phyloP scores from a whole-genome alignment of 2,888 invertebrate genomes.

The Archips crataeganus region DNA sequence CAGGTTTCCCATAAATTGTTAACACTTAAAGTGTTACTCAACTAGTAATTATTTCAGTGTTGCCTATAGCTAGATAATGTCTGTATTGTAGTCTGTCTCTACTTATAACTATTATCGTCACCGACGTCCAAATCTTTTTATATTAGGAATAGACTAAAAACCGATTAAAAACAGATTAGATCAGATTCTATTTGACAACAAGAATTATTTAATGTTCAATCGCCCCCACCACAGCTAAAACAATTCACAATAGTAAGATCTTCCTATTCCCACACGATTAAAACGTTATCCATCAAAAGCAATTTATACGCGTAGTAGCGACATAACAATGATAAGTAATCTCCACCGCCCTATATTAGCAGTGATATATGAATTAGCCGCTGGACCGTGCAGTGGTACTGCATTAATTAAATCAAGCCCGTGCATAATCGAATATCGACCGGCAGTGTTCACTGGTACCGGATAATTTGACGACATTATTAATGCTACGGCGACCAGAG shows the following conservation, averaged over 20 bases:
- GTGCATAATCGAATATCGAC: constrained; percentile 35
- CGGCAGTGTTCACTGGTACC: neutral
- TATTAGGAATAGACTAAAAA: no score
- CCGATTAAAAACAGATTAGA: no score
- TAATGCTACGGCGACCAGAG: neutral
- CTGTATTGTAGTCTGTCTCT: neutral
- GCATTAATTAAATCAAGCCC: constrained; percentile 37
- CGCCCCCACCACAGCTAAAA: no score
- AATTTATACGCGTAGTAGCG: neutral
- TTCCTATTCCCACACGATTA: no score
- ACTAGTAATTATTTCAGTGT: constrained; percentile 2
- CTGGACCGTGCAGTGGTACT: constrained; percentile 21
- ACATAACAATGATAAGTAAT: neutral
- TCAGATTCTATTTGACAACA: no score
- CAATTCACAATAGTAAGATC: no score
- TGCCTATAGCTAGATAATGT: neutral
- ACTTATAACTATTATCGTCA: no score
- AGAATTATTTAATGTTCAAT: no score
- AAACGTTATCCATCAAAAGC: neutral
- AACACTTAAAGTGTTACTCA: neutral
- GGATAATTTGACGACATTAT: constrained; percentile 2
- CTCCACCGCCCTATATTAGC: constrained; percentile 14
- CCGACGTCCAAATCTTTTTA: no score
- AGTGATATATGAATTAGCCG: constrained; percentile 18
- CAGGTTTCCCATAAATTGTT: constrained; percentile 8